These are phyloP conservation scores for Pseudopipra pipra DNA, from an alignment of 2,113 vertebrate genomes.

Conservation along the genomic window DNA sequence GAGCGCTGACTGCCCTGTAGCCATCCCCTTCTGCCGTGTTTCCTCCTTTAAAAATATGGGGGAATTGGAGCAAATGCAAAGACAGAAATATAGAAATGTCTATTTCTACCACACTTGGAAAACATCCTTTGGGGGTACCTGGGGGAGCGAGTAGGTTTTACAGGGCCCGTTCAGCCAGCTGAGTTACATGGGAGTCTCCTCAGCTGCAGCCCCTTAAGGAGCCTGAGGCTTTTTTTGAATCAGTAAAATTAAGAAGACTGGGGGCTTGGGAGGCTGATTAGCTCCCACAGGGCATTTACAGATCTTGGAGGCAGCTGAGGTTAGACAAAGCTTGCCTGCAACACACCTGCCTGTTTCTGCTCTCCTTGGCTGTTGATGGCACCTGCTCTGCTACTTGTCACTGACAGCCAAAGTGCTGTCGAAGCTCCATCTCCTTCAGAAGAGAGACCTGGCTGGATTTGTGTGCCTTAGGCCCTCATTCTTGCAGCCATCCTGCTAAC, in stretches of 20 bases:
- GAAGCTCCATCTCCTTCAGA: not conserved
- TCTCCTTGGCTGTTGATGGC: not conserved
- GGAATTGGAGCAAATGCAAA: not conserved
- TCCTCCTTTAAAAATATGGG: not conserved
- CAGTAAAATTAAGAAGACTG: not conserved
- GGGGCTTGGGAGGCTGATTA: not conserved
- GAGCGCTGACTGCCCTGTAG: not conserved
- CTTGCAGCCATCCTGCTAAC: not conserved
- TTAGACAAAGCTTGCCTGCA: not conserved
- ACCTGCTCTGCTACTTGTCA: not conserved
- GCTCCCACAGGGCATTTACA: not conserved
- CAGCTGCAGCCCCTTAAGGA: not conserved
- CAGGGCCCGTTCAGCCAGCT: rapidly evolving
- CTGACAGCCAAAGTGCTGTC: not conserved
- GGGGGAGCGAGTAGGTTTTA: not conserved
- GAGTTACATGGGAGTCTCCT: not conserved
- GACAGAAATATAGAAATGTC: not conserved
- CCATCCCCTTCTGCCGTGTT: not conserved
- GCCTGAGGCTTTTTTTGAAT: not conserved
- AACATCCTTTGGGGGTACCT: not conserved
- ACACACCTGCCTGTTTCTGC: not conserved
- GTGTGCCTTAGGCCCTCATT: not conserved
- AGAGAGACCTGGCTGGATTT: not conserved
- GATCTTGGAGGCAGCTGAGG: not conserved
- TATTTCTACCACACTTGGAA: not conserved